phyloP scores from a whole-genome alignment of 2,113 vertebrate genomes.

The Scalopus aquaticus region DNA sequence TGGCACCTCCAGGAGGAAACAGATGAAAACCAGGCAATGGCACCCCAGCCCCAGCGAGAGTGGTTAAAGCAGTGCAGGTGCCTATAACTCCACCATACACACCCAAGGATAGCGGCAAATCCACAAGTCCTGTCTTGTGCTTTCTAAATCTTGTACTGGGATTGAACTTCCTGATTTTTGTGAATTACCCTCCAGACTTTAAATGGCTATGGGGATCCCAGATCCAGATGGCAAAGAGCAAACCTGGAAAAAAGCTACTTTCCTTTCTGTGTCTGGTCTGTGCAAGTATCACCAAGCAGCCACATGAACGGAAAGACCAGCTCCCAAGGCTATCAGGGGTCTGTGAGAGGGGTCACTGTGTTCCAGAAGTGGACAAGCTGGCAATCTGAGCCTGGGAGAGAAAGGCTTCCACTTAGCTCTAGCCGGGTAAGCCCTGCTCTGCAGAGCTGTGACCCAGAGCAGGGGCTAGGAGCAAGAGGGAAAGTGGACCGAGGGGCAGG shows the following conservation, averaged over 20 bases:
- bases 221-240: neutral
- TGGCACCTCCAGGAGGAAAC: neutral
- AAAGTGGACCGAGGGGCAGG: neutral
- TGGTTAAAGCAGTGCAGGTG: neutral
- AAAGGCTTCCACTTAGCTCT: neutral
- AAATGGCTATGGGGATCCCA: neutral
- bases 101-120: neutral
- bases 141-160: neutral
- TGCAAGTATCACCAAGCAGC: fast-evolving
- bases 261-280: neutral
- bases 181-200: neutral
- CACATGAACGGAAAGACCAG: neutral
- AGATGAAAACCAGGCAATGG: neutral
- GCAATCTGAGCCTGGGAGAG: neutral
- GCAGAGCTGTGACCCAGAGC: neutral
- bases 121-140: neutral
- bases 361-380: neutral
- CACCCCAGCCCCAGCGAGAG: neutral
- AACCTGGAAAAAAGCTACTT: neutral
- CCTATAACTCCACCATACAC: neutral
- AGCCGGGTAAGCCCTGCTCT: neutral
- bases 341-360: neutral
- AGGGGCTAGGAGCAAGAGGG: neutral
- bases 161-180: neutral
- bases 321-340: neutral